Evolutionary conservation across 2,113 vertebrate species (phyloP).

Genomic region (Vulpes ferrilata): DNA sequence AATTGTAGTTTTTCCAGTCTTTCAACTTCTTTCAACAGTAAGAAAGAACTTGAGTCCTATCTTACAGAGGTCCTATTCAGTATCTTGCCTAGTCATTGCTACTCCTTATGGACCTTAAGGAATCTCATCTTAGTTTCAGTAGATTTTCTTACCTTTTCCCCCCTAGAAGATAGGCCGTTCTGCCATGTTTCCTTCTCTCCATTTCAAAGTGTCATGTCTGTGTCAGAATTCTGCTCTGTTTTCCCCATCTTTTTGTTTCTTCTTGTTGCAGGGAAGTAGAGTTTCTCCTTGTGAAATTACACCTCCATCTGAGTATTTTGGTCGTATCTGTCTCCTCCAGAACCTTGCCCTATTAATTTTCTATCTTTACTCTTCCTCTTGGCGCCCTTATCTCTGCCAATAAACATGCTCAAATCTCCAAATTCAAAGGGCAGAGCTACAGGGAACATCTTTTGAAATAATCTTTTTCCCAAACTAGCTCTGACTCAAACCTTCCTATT

Average conservation of each 20-base stretch:
- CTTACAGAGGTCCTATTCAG: not conserved
- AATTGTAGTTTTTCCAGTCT: slow-evolving; percentile 22
- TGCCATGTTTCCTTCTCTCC: slow-evolving; percentile 42
- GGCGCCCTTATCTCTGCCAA: slow-evolving; percentile 34
- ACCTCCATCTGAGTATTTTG: not conserved
- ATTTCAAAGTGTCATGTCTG: slow-evolving; percentile 42
- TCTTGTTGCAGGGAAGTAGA: slow-evolving; percentile 39
- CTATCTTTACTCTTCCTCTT: slow-evolving; percentile 37
- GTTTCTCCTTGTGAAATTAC: slow-evolving; percentile 45
- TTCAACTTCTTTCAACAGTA: slow-evolving; percentile 55
- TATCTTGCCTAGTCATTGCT: slow-evolving; percentile 37
- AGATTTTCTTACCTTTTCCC: slow-evolving; percentile 44
- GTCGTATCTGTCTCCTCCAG: slow-evolving; percentile 33
- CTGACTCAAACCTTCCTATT: not conserved
- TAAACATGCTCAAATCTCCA: not conserved
- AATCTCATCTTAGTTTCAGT: slow-evolving; percentile 13
- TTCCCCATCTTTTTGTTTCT: slow-evolving; percentile 24
- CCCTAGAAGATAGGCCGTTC: slow-evolving; percentile 37
- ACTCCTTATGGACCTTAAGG: slow-evolving; percentile 28
- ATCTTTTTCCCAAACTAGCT: not conserved
- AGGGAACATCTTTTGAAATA: slow-evolving; percentile 41
- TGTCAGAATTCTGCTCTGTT: slow-evolving; percentile 57
- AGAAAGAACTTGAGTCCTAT: slow-evolving; percentile 12
- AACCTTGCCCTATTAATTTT: slow-evolving; percentile 62
- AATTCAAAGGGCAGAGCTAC: slow-evolving; percentile 25